Evolutionary conservation across 2,113 vertebrate species (phyloP).

Genomic region (Cyanoramphus novaezelandiae): DNA sequence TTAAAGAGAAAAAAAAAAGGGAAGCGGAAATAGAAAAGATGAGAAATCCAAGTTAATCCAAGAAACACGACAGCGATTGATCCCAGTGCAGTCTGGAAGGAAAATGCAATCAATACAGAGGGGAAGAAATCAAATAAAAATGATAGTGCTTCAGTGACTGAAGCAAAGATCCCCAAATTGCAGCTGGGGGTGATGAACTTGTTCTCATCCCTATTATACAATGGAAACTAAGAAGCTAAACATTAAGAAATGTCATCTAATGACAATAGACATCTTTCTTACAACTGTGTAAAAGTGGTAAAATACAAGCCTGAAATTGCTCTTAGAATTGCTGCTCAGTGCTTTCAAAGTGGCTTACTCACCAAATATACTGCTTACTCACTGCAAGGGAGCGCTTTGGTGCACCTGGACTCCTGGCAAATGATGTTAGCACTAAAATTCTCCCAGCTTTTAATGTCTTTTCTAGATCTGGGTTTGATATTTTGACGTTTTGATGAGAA

Average conservation of each 20-base stretch:
- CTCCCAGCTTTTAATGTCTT: background rate
- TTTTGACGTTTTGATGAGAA: background rate
- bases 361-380: conserved; percentile 12
- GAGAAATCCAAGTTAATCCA: conserved; percentile 51
- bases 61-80: background rate
- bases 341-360: background rate
- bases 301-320: background rate
- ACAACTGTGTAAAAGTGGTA: background rate
- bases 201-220: background rate
- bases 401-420: background rate
- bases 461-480: background rate
- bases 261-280: background rate
- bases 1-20: background rate
- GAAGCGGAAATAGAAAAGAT: conserved; percentile 10
- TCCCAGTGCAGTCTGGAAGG: background rate
- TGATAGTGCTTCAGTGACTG: background rate
- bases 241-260: background rate
- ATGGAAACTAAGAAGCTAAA: conserved; percentile 5
- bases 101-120: background rate
- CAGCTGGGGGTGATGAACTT: background rate
- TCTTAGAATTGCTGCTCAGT: background rate
- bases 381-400: background rate
- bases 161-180: background rate
- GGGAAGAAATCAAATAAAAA: background rate
- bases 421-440: background rate